phyloP scores from a whole-genome alignment of 2,888 invertebrate genomes.

The Scaptomyza polygonia region DNA sequence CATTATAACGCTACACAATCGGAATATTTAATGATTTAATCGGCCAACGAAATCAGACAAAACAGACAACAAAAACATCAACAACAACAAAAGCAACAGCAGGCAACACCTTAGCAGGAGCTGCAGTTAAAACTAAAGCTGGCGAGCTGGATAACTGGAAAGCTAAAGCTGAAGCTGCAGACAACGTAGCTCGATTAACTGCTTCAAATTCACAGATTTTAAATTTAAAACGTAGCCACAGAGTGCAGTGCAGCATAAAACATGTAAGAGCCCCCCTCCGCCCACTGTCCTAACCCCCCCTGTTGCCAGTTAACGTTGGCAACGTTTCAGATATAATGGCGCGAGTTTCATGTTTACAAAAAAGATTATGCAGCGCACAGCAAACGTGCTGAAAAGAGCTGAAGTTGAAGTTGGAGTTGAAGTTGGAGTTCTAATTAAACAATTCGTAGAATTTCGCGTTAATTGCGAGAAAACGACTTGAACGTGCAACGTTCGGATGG shows the following conservation, averaged over 20 bases:
- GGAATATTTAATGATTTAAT: conserved; percentile 84
- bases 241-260: conserved; percentile 35
- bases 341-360: conserved; percentile 83
- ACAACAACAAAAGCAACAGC: conserved; percentile 33
- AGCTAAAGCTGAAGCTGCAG: conserved; percentile 34
- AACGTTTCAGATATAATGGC: conserved; percentile 78
- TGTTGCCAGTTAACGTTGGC: conserved; percentile 18
- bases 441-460: conserved; percentile 85
- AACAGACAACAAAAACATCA: conserved; percentile 42
- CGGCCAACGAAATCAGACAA: conserved; percentile 65
- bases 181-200: conserved; percentile 79
- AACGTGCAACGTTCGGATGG: conserved; percentile 68
- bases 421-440: conserved; percentile 84
- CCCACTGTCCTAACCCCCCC: background rate
- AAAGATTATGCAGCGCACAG: conserved; percentile 76
- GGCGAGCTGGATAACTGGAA: background rate
- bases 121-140: conserved; percentile 14
- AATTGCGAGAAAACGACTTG: conserved; percentile 84
- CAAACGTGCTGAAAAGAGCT: conserved; percentile 65
- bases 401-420: conserved; percentile 32
- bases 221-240: conserved; percentile 78
- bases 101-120: conserved; percentile 71
- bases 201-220: conserved; percentile 83
- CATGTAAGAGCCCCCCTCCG: conserved; percentile 42
- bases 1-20: conserved; percentile 84